phyloP scores from a whole-genome alignment of 2,888 invertebrate species.

The Trissonchulus sp. region DNA sequence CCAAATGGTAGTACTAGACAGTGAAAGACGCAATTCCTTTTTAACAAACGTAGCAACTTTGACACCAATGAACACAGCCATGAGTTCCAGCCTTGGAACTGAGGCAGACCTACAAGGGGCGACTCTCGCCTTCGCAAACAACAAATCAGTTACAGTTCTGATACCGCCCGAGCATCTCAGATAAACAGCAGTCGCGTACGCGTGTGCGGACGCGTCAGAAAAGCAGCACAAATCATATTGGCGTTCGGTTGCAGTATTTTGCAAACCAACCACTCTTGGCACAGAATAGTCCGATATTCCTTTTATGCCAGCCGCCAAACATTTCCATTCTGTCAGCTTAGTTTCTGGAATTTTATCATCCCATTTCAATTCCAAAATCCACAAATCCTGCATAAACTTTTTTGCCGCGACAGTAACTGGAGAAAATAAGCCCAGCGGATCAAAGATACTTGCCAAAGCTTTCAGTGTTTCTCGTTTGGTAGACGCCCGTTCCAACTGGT shows the following conservation, averaged over 20 bases:
- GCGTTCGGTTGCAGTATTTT: too few relatives aligned
- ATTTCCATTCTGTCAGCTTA: neutral
- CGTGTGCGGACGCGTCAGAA: neutral
- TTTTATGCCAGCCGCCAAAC: neutral
- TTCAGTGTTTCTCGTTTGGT: neutral
- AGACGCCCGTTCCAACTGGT: too few relatives aligned
- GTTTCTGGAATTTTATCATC: neutral
- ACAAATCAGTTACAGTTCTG: neutral
- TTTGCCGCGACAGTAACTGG: neutral
- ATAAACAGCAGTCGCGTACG: neutral
- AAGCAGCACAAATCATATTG: neutral
- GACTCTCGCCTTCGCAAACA: neutral
- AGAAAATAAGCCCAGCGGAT: neutral
- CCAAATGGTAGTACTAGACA: neutral
- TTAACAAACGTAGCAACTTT: neutral
- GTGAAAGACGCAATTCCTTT: neutral
- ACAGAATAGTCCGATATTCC: neutral
- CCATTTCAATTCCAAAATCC: neutral
- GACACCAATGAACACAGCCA: neutral
- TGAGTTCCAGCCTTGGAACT: neutral
- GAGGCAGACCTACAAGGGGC: neutral
- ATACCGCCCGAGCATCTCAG: neutral
- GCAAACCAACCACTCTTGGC: too few relatives aligned
- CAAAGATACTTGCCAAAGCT: neutral
- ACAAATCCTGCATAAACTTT: neutral